Evolutionary conservation across 2,797 vertebrate genomes (phyloP).

Genomic region (Pipistrellus pipistrellus): DNA sequence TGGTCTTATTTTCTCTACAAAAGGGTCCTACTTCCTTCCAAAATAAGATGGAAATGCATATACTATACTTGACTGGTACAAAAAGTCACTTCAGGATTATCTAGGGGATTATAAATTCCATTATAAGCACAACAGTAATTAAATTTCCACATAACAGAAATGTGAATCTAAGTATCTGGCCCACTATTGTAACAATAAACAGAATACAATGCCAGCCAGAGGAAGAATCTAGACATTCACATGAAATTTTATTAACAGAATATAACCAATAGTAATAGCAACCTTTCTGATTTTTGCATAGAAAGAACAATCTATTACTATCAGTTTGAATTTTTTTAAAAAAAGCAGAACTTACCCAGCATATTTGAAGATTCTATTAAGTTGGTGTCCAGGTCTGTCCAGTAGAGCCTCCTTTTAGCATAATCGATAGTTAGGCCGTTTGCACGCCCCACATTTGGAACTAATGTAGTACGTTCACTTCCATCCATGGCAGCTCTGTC

Average conservation of each 20-base stretch:
- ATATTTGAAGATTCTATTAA: conserved; percentile 99
- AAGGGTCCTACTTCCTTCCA: conserved; percentile 17
- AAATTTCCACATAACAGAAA: conserved; percentile 43
- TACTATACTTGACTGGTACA: conserved; percentile 59
- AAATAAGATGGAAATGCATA: conserved; percentile 30
- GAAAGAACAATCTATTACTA: conserved; percentile 54
- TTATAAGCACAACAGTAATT: not conserved
- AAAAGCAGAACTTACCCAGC: conserved; percentile 91
- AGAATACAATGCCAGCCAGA: not conserved
- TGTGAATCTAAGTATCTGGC: not conserved
- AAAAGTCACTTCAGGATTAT: conserved; percentile 66
- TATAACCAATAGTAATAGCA: conserved; percentile 29
- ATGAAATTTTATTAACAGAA: not conserved
- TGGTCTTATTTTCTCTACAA: conserved; percentile 65
- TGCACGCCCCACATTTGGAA: conserved; percentile 96
- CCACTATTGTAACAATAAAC: conserved; percentile 36
- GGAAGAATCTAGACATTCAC: conserved; percentile 21
- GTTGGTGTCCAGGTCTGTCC: conserved; percentile 98
- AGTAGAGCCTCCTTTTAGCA: conserved; percentile 96
- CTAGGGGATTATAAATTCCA: conserved; percentile 50
- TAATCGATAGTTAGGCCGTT: conserved; percentile 99
- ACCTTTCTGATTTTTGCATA: not conserved
- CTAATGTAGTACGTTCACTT: conserved; percentile 94
- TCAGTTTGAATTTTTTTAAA: not conserved
- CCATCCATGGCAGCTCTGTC: conserved; percentile 99